phyloP scores from a whole-genome alignment of 2,888 invertebrate genomes.

The Polydesmus complanatus region DNA sequence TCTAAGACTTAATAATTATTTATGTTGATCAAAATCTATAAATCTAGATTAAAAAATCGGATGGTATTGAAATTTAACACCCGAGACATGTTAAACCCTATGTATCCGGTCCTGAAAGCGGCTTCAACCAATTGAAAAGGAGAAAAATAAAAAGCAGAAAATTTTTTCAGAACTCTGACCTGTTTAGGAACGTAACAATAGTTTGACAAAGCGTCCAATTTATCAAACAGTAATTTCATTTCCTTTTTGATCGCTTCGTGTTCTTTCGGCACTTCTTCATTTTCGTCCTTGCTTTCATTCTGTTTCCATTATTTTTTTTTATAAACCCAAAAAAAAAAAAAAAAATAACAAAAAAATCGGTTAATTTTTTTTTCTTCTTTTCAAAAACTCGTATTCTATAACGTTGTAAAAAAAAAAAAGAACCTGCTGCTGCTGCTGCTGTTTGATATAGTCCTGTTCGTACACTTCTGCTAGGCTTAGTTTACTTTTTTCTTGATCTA shows the following conservation, averaged over 20 bases:
- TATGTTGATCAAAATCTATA: too few species aligned
- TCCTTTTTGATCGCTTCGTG: constrained; percentile 61
- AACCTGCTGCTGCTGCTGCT: too few species aligned
- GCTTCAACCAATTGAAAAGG: too few species aligned
- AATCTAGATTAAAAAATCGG: too few species aligned
- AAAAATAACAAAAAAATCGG: neutral
- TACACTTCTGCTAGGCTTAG: constrained; percentile 84
- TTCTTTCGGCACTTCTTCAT: constrained; percentile 45
- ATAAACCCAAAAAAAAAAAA: constrained; percentile 9
- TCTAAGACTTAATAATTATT: too few species aligned
- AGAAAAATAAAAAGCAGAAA: too few species aligned
- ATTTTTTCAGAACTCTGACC: too few species aligned
- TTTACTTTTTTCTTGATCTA: constrained; percentile 91
- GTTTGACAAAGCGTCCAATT: constrained; percentile 83
- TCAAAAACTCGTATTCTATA: neutral
- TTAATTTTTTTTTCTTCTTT: neutral
- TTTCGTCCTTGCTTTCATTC: constrained; percentile 35
- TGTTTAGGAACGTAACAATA: constrained; percentile 87
- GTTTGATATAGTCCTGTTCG: constrained; percentile 46
- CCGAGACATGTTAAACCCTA: too few species aligned
- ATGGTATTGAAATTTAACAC: too few species aligned
- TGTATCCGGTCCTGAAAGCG: too few species aligned
- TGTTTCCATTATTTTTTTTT: constrained; percentile 25
- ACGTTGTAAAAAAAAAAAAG: too few species aligned
- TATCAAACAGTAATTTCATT: constrained; percentile 61